Conservation (phyloP, 1,140 invertebrate genomes). For the Nomia melanderi region DNA sequence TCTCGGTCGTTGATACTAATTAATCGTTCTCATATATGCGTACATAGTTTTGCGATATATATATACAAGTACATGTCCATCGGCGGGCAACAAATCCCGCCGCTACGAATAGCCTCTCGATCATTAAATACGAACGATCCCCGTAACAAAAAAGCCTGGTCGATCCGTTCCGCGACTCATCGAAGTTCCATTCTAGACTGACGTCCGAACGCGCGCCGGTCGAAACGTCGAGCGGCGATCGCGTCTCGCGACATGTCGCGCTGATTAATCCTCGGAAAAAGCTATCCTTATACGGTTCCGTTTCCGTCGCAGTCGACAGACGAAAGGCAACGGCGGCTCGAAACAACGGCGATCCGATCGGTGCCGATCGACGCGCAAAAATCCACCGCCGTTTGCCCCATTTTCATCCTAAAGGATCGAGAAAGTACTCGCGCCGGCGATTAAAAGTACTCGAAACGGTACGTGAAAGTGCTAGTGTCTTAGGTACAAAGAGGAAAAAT, state of each 20-base stretch:
- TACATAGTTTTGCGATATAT: slow-evolving; percentile 43
- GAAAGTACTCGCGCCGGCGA: no score
- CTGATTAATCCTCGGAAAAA: no score
- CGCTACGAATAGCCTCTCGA: slow-evolving; percentile 23
- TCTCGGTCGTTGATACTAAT: slow-evolving; percentile 43
- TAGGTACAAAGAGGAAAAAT: slow-evolving; percentile 49
- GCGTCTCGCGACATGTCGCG: no score
- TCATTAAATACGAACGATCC: slow-evolving; percentile 52
- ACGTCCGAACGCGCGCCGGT: background rate
- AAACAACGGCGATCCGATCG: background rate
- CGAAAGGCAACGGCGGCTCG: no score
- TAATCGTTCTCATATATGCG: slow-evolving; percentile 50
- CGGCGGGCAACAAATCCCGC: slow-evolving; percentile 22
- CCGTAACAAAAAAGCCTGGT: slow-evolving; percentile 48
- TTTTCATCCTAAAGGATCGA: slow-evolving; percentile 19
- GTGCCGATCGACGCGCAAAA: background rate
- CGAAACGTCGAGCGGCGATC: background rate
- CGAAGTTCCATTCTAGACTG: slow-evolving; percentile 20
- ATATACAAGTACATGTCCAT: slow-evolving; percentile 39
- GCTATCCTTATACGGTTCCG: background rate
- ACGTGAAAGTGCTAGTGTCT: slow-evolving; percentile 13
- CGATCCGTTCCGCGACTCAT: slow-evolving; percentile 19
- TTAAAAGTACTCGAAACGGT: slow-evolving; percentile 10
- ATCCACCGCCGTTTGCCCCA: background rate
- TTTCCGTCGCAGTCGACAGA: no score